Conservation (phyloP, 2,797 vertebrate species). For the Chaetodon trifasciatus region DNA sequence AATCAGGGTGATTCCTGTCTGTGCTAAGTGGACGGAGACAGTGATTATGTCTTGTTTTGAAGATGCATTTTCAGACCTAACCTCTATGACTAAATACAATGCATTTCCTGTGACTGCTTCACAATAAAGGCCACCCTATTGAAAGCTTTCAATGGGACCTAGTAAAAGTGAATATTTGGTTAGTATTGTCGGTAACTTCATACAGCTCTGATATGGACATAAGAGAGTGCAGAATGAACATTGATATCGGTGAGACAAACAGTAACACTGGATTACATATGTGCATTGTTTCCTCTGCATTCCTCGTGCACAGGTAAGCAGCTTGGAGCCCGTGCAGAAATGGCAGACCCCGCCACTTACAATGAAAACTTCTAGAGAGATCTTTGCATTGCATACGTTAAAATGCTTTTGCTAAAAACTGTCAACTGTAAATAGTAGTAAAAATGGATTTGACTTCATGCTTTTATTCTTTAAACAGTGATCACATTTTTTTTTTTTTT, state of each 20-base stretch:
- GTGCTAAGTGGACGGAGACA: not conserved
- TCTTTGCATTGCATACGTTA: not conserved
- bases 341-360: not conserved
- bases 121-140: not conserved
- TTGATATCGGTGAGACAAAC: not conserved
- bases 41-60: not conserved
- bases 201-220: not conserved
- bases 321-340: not conserved
- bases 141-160: not conserved
- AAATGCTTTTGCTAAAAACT: no score
- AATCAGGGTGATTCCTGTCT: conserved; percentile 54
- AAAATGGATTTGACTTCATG: no score
- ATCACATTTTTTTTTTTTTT: not conserved
- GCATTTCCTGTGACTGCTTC: not conserved
- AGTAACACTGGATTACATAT: not conserved
- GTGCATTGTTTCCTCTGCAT: not conserved
- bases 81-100: not conserved
- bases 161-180: no score
- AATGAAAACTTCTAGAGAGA: not conserved
- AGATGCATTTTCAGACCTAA: not conserved
- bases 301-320: not conserved
- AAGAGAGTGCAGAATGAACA: not conserved
- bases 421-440: no score
- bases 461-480: conserved; percentile 23
- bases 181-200: not conserved